Evolutionary conservation across 37 sponge, comb jelly and placozoan genomes (phyloP), one percentile per base, ranked within the genome.

Genomic region (Aphrocallistes beatrix): DNA sequence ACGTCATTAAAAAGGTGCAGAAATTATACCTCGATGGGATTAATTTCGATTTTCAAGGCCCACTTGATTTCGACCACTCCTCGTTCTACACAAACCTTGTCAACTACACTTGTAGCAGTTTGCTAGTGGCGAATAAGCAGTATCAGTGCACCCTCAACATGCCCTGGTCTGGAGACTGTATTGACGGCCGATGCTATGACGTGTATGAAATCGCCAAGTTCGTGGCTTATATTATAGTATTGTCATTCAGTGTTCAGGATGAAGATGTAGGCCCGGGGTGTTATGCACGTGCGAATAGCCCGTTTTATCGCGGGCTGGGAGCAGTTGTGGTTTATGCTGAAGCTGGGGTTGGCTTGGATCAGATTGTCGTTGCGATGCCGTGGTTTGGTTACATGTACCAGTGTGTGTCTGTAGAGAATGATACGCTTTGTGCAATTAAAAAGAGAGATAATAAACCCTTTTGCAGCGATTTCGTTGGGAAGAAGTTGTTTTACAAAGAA

Each of bases 331-430:
- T 60, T 28, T 60, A 60, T 60, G 75, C n/a, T 21, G 75, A 60
- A 60, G 75, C 75, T 19, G 75, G 75, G n/a, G 3, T 60, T 19
- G 75, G 28, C 34, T 28, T 60, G 75, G n/a, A 60, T 21, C 8
- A 60, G 34, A 30, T 60, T 60, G 75, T 60, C 6, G 75, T 60
- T 6, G 75, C 75, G n/a, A 3, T 60, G 34, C 75, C 75, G n/a
- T 60, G 75, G 75, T 60, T 25, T 60, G 75, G 75, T 1, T 60
- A 60, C n/a, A 60, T 60, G 75, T 60, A 60, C 75, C 32, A 60
- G 25, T 60, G 75, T 13, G 1, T 60, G n/a, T 60, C 75, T 6
- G 75, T 60, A 25, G 75, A 60, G 1, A 60, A 60, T 3, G n/a
- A 28, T 60, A 60, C 10, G 10, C 75, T 60, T 3, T 60, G 75